Percentiles rank a stretch among this genome's conserved stretches.
Evolutionary conservation across 1,140 invertebrate species (phyloP).

Genomic region (Monomorium pharaonis): DNA sequence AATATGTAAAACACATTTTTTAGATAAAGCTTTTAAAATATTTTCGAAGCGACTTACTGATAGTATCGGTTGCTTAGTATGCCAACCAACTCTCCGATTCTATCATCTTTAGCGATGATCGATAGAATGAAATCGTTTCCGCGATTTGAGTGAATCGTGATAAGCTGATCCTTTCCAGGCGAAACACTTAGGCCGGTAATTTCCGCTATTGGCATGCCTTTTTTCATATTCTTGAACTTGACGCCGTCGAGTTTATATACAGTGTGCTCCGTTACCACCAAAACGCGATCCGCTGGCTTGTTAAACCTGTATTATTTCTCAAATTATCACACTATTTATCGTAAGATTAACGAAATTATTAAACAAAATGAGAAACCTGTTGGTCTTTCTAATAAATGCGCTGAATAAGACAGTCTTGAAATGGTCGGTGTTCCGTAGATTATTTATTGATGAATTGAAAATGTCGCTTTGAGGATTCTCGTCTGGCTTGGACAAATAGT

Average conservation of each 20-base stretch:
- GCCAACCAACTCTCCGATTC: slow-evolving; percentile 95
- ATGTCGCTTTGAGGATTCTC: slow-evolving; percentile 92
- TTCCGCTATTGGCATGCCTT: slow-evolving; percentile 92
- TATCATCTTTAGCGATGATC: slow-evolving; percentile 87
- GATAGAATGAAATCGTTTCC: slow-evolving; percentile 96
- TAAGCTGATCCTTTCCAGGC: slow-evolving; percentile 94
- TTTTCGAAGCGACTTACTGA: slow-evolving; percentile 87
- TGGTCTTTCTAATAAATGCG: slow-evolving; percentile 82
- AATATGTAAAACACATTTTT: background rate
- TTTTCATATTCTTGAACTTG: slow-evolving; percentile 95
- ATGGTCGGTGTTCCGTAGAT: slow-evolving; percentile 89
- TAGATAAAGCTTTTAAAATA: slow-evolving; percentile 26
- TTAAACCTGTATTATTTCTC: slow-evolving; percentile 87
- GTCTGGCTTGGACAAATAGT: slow-evolving; percentile 92
- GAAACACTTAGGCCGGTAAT: slow-evolving; percentile 93
- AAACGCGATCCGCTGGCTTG: slow-evolving; percentile 94
- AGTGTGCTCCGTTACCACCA: slow-evolving; percentile 94
- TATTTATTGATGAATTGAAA: slow-evolving; percentile 90
- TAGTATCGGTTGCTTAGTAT: slow-evolving; percentile 90
- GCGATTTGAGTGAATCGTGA: slow-evolving; percentile 94
- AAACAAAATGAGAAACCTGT: slow-evolving; percentile 74
- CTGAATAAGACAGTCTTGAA: slow-evolving; percentile 88
- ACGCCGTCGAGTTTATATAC: slow-evolving; percentile 96
- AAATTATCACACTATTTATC: background rate
- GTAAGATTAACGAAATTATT: background rate